Evolutionary conservation across 92 coral and sea anemone species (phyloP).

Genomic region (Umimayanthus kanabou): DNA sequence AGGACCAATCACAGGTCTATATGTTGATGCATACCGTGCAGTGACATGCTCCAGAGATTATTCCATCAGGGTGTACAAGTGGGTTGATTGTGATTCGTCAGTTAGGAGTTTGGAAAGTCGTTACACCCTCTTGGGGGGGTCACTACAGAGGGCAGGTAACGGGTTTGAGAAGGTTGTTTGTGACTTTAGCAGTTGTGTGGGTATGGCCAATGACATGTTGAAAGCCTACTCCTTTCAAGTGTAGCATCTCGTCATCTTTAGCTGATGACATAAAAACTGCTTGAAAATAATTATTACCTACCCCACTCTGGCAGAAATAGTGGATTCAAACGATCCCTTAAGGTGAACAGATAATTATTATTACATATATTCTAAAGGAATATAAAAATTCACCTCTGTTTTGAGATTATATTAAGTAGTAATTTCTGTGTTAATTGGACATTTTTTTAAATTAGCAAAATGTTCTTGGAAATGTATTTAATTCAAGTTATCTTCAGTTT

Average conservation of each 20-base stretch:
- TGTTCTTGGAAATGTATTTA: too few relatives aligned
- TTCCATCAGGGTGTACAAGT: constrained; percentile 76
- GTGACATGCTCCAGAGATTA: constrained; percentile 86
- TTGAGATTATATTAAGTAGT: too few relatives aligned
- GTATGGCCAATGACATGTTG: constrained; percentile 84
- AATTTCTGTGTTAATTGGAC: too few relatives aligned
- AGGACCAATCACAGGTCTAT: constrained; percentile 67
- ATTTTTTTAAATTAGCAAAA: too few relatives aligned
- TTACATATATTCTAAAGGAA: too few relatives aligned
- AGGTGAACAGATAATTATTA: too few relatives aligned
- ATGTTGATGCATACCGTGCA: constrained; percentile 80
- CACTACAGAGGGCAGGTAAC: constrained; percentile 88
- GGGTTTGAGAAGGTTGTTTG: constrained; percentile 86
- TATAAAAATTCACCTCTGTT: too few relatives aligned
- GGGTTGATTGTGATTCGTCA: constrained; percentile 46
- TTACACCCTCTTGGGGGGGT: constrained; percentile 85
- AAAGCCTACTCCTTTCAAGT: constrained; percentile 88
- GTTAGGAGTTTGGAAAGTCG: constrained; percentile 60
- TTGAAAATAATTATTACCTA: too few relatives aligned
- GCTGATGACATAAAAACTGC: too few relatives aligned
- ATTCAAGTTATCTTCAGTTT: too few relatives aligned
- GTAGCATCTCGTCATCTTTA: not conserved
- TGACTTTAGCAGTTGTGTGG: constrained; percentile 84
- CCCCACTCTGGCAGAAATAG: too few relatives aligned
- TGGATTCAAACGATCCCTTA: too few relatives aligned